Conservation (phyloP, 1,140 invertebrate genomes). For the Philotrypesis tridentata region DNA sequence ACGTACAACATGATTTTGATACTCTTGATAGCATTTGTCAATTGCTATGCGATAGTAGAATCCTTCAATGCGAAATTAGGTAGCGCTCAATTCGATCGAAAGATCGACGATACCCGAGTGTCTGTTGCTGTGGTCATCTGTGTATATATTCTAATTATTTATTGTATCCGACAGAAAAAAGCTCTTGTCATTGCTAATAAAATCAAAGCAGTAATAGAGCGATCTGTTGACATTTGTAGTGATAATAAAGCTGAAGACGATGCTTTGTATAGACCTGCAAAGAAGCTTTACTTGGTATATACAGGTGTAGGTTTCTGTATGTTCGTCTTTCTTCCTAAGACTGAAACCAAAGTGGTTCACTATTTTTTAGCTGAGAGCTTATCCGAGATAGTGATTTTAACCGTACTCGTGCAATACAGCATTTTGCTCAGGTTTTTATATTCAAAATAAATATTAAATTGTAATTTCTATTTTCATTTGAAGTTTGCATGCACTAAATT, state of each 20-base stretch:
- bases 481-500: no score
- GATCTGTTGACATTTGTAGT: not conserved
- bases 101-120: not conserved
- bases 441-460: no score
- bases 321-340: not conserved
- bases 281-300: not conserved
- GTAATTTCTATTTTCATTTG: no score
- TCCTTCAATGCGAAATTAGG: not conserved
- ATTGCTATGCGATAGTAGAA: not conserved
- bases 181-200: not conserved
- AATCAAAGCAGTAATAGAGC: not conserved
- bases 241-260: not conserved
- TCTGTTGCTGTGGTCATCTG: not conserved
- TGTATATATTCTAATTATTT: not conserved
- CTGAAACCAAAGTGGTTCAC: rapidly evolving
- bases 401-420: not conserved
- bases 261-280: not conserved
- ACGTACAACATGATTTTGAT: not conserved
- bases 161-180: not conserved
- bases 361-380: not conserved
- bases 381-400: not conserved
- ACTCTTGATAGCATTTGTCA: not conserved
- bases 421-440: not conserved
- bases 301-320: not conserved
- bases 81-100: not conserved